Conservation (phyloP, 2,888 invertebrate genomes). For the Aelia acuminata region DNA sequence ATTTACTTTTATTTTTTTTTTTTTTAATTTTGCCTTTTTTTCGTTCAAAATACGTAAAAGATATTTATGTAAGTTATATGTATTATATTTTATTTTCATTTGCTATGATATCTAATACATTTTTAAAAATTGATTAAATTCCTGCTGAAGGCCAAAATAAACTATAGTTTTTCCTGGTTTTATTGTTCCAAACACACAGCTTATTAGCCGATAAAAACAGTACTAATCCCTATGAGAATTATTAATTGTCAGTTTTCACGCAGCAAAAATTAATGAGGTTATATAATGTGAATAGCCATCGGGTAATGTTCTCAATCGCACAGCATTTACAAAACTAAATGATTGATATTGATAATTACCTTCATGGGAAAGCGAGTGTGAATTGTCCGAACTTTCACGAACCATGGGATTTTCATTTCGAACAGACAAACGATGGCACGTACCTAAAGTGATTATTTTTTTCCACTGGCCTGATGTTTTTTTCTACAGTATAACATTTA, state of each 20-base stretch:
- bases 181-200: background rate
- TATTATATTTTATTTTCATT: too few species aligned
- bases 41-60: too few species aligned
- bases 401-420: background rate
- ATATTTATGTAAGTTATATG: too few species aligned
- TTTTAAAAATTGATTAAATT: too few species aligned
- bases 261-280: slow-evolving; percentile 2
- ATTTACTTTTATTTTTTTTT: too few species aligned
- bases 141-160: too few species aligned
- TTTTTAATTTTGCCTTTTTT: too few species aligned
- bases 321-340: slow-evolving; percentile 21
- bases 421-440: background rate
- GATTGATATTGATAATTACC: slow-evolving; percentile 10
- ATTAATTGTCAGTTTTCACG: slow-evolving; percentile 22
- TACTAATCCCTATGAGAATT: background rate
- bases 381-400: background rate
- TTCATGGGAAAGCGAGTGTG: background rate
- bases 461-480: too few species aligned
- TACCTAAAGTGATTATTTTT: too few species aligned
- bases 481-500: too few species aligned
- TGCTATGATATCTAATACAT: too few species aligned
- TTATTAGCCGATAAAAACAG: background rate
- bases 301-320: slow-evolving; percentile 5
- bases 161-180: too few species aligned
- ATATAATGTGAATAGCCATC: background rate